phyloP scores from a whole-genome alignment of 2,113 vertebrate species.

The Sitta europaea region DNA sequence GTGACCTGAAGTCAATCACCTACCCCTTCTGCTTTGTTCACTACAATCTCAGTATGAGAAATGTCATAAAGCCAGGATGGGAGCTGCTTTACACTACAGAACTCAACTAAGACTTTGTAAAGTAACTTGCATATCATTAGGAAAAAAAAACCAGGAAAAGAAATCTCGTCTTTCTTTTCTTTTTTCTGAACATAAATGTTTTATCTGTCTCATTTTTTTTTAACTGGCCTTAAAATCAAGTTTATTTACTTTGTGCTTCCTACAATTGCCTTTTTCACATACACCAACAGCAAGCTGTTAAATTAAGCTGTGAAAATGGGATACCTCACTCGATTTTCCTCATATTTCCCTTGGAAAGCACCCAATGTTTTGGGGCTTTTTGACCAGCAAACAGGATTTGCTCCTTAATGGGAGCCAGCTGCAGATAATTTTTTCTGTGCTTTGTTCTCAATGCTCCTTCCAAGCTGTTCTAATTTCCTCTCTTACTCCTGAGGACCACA shows the following conservation, averaged over 20 bases:
- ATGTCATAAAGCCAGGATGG: background rate
- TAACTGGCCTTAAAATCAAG: background rate
- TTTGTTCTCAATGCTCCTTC: background rate
- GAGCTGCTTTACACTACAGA: background rate
- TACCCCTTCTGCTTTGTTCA: background rate
- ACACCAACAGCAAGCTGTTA: background rate
- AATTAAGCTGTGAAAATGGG: background rate
- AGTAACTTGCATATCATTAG: background rate
- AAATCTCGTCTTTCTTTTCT: background rate
- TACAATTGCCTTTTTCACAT: background rate
- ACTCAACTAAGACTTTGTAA: background rate
- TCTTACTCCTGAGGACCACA: background rate
- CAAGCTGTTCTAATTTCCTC: background rate
- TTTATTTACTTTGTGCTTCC: background rate
- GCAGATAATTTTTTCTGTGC: background rate
- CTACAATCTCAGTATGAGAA: background rate
- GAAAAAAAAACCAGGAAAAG: background rate
- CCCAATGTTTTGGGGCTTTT: background rate
- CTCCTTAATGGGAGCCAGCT: background rate
- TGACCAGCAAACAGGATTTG: background rate
- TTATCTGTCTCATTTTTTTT: background rate
- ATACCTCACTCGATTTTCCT: background rate
- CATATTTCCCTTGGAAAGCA: background rate
- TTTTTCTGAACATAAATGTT: background rate
- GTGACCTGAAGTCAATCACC: background rate